Evolutionary conservation across 2,113 vertebrate genomes (phyloP), one percentile per base, ranked within the genome.

Genomic region (Chauna torquata): DNA sequence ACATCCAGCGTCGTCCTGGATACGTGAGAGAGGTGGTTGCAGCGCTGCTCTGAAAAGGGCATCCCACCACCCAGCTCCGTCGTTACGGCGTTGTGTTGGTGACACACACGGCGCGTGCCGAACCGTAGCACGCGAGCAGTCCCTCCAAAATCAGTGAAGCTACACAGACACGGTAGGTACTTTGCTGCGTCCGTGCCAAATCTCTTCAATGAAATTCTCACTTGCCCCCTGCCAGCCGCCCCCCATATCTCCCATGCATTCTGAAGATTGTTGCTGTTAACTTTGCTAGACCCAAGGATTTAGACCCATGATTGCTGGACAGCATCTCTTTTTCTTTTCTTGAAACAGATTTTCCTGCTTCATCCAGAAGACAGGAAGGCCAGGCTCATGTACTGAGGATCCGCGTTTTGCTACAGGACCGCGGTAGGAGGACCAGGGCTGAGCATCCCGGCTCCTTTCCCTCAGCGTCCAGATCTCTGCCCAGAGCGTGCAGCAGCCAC

Each of bases 361-460:
- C 14, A 19, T 6, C 30, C 27, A 34, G 58, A n/a, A 58, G 70
- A 34, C 11, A 6, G 36, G 24, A 58, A 76, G 24, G 30, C 36
- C 44, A 40, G 17, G 22, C 1, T 9, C 3, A 4, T 1, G 1
- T 2, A 1, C 11, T 19, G 19, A 59, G 32, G 20, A 86, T 23
- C 38, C 38, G 10, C 20, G 45, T 17, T 40, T 55, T 34, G 11
- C 9, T 15, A 34, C 22, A 36, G 27, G 23, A 23, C 8, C 27
- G 34, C 13, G 0, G 1, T 5, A 22, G 5, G 4, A 69, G 12
- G 5, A 36, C 12, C 25, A 5, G 1, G 3, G 36, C 25, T 16
- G 64, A 44, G 30, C 36, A 52, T 19, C 62, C 36, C 9, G 3
- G 34, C 6, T 12, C 40, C 16, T 34, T 70, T 65, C 22, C 49